Conservation (phyloP, 2,113 vertebrate species). For the Zapornia atra region DNA sequence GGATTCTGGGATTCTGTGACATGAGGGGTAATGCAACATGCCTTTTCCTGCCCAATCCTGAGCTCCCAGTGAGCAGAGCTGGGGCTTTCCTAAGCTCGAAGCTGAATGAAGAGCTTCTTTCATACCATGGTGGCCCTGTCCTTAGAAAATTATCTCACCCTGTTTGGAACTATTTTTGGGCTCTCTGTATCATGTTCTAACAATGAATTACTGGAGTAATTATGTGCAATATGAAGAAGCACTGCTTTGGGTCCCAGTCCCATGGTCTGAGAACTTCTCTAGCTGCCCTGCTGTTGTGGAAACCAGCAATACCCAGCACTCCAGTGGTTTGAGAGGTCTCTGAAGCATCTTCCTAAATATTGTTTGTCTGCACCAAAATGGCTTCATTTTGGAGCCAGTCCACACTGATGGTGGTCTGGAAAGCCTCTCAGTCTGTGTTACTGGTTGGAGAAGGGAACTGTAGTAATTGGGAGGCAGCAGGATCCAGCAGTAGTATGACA, state of each 20-base stretch:
- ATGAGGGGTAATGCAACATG: neutral
- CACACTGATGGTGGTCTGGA: conserved; percentile 9
- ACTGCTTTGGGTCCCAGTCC: neutral
- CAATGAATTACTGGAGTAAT: neutral
- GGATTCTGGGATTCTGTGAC: neutral
- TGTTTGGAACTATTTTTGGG: neutral
- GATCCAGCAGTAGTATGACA: neutral
- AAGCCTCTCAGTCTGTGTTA: neutral
- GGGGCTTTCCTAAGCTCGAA: neutral
- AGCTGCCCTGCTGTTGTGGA: neutral
- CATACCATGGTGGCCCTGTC: neutral
- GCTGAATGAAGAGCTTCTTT: neutral
- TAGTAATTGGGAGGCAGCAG: neutral
- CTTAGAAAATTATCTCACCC: neutral
- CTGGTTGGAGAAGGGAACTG: neutral
- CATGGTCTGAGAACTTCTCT: neutral
- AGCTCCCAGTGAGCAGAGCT: neutral
- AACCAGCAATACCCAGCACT: neutral
- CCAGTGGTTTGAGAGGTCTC: neutral
- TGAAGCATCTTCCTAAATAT: neutral
- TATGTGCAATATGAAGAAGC: neutral
- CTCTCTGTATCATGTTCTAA: neutral
- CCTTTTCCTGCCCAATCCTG: neutral
- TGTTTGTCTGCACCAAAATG: neutral
- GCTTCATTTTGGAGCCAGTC: neutral